phyloP scores from a whole-genome alignment of 2,888 invertebrate genomes.

The Dysmachus trigonus region DNA sequence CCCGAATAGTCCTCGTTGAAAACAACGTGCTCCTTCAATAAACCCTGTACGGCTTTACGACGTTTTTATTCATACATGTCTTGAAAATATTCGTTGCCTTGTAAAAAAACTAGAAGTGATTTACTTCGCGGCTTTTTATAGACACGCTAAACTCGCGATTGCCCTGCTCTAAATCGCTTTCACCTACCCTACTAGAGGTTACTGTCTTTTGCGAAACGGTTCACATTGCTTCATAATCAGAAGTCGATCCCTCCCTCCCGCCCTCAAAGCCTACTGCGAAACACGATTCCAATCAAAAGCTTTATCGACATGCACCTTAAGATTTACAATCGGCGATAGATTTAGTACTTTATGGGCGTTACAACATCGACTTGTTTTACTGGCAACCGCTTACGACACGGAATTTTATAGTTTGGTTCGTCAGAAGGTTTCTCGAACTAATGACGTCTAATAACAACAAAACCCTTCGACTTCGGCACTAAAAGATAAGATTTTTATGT shows the following conservation, averaged over 20 bases:
- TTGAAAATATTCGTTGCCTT: background rate
- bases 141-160: conserved; percentile 15
- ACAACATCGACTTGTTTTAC: background rate
- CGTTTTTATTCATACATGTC: conserved; percentile 33
- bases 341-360: background rate
- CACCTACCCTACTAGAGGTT: background rate
- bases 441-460: too few species aligned
- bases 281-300: background rate
- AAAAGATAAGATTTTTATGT: too few species aligned
- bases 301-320: background rate
- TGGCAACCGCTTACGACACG: background rate
- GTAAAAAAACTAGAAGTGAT: conserved; percentile 27
- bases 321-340: background rate
- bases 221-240: background rate
- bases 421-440: background rate
- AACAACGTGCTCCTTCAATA: background rate
- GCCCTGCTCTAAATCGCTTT: background rate
- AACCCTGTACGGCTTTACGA: conserved; percentile 13
- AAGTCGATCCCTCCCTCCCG: background rate
- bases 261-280: background rate
- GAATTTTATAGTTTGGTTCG: background rate
- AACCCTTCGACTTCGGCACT: too few species aligned
- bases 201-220: background rate
- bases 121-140: conserved; percentile 31
- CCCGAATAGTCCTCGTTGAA: background rate